These are phyloP conservation scores for Ellobium chinense DNA, from an alignment of 2,888 invertebrate genomes.

Conservation along the genomic window DNA sequence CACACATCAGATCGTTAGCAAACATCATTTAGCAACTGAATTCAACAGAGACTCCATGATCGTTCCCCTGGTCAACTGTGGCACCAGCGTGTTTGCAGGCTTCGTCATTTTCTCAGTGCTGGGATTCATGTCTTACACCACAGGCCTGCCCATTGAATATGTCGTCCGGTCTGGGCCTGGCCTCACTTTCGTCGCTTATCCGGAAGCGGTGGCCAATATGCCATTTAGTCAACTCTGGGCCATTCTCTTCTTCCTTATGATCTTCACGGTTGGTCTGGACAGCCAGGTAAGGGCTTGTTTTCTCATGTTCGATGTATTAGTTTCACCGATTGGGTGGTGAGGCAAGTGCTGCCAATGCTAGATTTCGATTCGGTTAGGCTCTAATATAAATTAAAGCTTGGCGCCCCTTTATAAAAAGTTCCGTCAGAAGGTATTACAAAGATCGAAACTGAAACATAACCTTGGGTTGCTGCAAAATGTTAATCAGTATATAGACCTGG, in stretches of 20 bases:
- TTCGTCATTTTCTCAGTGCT: slow-evolving; percentile 75
- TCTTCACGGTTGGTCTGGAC: slow-evolving; percentile 76
- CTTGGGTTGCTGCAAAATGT: no score
- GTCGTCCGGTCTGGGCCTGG: slow-evolving; percentile 78
- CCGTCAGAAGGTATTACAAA: no score
- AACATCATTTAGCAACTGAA: no score
- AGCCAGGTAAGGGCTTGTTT: slow-evolving; percentile 76
- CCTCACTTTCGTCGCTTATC: slow-evolving; percentile 78
- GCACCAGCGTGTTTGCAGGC: slow-evolving; percentile 75
- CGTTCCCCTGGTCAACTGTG: slow-evolving; percentile 71
- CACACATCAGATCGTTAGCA: no score
- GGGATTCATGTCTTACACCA: slow-evolving; percentile 82
- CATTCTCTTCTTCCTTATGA: slow-evolving; percentile 76
- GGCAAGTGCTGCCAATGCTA: no score
- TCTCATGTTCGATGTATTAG: no score
- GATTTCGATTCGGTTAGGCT: no score
- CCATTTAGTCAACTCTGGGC: slow-evolving; percentile 76
- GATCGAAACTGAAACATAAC: no score
- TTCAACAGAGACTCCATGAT: slow-evolving; percentile 75
- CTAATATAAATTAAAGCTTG: no score
- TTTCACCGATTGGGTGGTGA: no score
- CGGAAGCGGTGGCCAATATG: slow-evolving; percentile 75
- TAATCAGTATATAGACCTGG: no score
- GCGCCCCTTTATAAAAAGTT: no score
- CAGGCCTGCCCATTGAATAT: slow-evolving; percentile 69